Evolutionary conservation across 2,888 invertebrate species (phyloP), one percentile per base, ranked within the genome.

Genomic region (Synanthedon myopaeformis): DNA sequence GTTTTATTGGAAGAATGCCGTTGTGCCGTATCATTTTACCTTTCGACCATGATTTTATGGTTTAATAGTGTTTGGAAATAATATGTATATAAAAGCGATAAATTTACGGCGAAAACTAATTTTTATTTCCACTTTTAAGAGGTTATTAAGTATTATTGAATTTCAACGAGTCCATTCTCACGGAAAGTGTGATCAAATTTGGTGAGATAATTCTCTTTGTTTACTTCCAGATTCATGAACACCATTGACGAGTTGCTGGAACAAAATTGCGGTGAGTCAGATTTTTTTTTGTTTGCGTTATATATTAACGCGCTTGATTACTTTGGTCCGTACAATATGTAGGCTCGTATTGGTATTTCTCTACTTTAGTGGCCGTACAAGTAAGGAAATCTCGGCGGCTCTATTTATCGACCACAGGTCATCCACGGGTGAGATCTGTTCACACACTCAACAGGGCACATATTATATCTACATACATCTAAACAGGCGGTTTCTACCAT

Each of bases 221-320:
- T 74, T 79, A 55, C 65, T 83, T 77, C 42, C 83, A 87, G 87
- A 76, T 87, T 87, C 69, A 78, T 76, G 72, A 63, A 77, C 55
- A 67, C 77, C 42, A 72, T 82, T 66, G 85, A 87, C 62, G 73
- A 75, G 63, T 82, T 80, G 66, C 69, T 84, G 67, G 69, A 68
- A 72, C 76, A 70, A 64, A 67, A 76, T 63, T 62, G 70, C 57
- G 79, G 86, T 86, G 74, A 82, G 82, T 79, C 28, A 53, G 70
- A 73, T 62, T 65, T 67, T 62, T 72, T 69, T 79, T 75, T 76
- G 70, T 79, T 75, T 76, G 70, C 59, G 55, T 59, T 63, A 62
- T 61, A 61, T 63, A 65, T 78, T 78, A 73, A 64, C 72, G 60
- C 58, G 54, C 57, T 74, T 71, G 67, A 74, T 76, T 73, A 70